Conservation (phyloP, 2,888 invertebrate genomes). For the Drosophila niveifrons region DNA sequence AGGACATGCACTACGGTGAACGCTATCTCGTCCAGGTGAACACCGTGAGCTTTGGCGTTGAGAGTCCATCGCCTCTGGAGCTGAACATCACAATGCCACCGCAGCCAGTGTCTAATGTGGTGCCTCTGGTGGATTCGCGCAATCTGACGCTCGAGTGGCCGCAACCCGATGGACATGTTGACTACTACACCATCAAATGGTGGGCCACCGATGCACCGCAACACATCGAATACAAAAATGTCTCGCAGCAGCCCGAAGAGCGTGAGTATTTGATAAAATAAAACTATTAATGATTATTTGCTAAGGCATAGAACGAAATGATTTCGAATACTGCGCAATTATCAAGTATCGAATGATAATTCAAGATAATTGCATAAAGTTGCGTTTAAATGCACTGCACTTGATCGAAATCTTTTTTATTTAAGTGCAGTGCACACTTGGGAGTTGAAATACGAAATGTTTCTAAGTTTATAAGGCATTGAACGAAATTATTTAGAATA, state of each 20-base stretch:
- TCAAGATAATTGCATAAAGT: too few relatives aligned
- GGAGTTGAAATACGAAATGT: too few relatives aligned
- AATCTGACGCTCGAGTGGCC: conserved; percentile 97
- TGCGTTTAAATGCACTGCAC: too few relatives aligned
- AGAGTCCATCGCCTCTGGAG: conserved; percentile 91
- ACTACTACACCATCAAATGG: conserved; percentile 93
- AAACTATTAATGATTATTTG: too few relatives aligned
- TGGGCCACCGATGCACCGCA: conserved; percentile 87
- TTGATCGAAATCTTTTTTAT: too few relatives aligned
- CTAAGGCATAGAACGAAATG: too few relatives aligned
- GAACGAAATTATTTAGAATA: too few relatives aligned
- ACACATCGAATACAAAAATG: conserved; percentile 86
- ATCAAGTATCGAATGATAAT: too few relatives aligned
- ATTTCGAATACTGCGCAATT: too few relatives aligned
- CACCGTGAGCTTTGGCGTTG: conserved; percentile 93
- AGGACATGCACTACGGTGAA: conserved; percentile 95
- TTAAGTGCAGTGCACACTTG: too few relatives aligned
- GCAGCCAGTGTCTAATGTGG: conserved; percentile 94
- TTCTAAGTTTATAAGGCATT: too few relatives aligned
- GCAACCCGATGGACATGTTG: conserved; percentile 94
- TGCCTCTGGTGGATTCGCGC: conserved; percentile 92
- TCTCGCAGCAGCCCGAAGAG: conserved; percentile 84
- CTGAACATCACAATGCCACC: conserved; percentile 95
- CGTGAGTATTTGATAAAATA: conserved; percentile 57
- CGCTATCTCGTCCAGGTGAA: conserved; percentile 94